phyloP scores from a whole-genome alignment of 2,888 invertebrate species.

The Hirtodrosophila confusa region DNA sequence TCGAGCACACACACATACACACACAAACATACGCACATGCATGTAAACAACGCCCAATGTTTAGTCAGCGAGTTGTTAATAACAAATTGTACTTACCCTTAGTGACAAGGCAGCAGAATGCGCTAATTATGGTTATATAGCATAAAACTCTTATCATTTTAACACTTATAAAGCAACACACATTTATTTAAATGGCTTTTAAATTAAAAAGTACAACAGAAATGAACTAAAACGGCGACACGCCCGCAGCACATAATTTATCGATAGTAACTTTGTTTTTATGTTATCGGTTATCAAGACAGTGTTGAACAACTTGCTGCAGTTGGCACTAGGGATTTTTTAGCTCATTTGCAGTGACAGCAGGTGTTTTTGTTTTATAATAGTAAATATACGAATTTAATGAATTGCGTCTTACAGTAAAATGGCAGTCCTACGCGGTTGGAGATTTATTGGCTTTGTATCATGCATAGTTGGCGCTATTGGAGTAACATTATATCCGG shows the following conservation, averaged over 20 bases:
- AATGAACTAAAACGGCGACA: conserved; percentile 62
- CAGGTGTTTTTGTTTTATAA: conserved; percentile 68
- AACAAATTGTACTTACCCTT: conserved; percentile 43
- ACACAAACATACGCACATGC: conserved; percentile 9
- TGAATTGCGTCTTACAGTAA: conserved; percentile 30
- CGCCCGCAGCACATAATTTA: conserved; percentile 50
- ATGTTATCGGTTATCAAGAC: conserved; percentile 13
- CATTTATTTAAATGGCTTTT: conserved; percentile 33
- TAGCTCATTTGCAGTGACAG: conserved; percentile 23
- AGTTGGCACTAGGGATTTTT: conserved; percentile 23
- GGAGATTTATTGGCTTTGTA: conserved; percentile 86
- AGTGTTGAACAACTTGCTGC: conserved; percentile 4
- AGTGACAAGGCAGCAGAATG: conserved; percentile 35
- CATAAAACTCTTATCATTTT: conserved; percentile 50
- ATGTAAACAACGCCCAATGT: conserved; percentile 56
- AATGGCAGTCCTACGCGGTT: conserved; percentile 85
- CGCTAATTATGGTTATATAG: conserved; percentile 43
- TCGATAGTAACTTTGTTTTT: conserved; percentile 9
- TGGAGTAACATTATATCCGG: conserved; percentile 86
- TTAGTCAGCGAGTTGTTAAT: conserved; percentile 44
- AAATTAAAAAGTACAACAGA: conserved; percentile 36
- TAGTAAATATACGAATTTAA: conserved; percentile 20
- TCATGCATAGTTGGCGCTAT: conserved; percentile 86
- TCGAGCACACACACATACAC: conserved; percentile 14
- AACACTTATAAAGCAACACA: conserved; percentile 15